These are phyloP conservation scores for Temnothorax unifasciatus DNA, from an alignment of 2,888 invertebrate genomes.

Conservation along the genomic window DNA sequence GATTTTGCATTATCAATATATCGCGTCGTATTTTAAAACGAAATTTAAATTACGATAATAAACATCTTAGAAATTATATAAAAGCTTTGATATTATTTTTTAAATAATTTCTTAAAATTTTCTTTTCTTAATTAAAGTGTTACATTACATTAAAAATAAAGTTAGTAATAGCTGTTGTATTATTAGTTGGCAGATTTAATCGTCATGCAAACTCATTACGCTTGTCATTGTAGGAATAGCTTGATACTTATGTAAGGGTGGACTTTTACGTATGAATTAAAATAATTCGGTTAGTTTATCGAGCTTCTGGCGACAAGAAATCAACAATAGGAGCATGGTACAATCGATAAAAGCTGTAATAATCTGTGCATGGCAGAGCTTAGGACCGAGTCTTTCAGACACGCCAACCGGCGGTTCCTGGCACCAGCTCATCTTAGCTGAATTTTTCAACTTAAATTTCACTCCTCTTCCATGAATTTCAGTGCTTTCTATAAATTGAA, in stretches of 20 bases:
- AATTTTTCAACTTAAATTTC: slow-evolving; percentile 20
- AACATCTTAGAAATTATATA: neutral
- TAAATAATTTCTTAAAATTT: neutral
- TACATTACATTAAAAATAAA: neutral
- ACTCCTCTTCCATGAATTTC: slow-evolving; percentile 18
- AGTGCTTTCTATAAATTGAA: neutral
- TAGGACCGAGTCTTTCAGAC: slow-evolving; percentile 71
- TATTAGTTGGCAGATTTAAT: neutral
- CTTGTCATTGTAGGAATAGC: neutral
- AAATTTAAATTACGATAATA: neutral
- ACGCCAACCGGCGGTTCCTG: slow-evolving; percentile 80
- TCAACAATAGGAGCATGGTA: slow-evolving; percentile 64
- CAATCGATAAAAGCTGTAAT: slow-evolving; percentile 72
- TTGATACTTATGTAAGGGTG: neutral
- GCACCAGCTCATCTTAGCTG: slow-evolving; percentile 71
- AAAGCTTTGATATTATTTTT: neutral
- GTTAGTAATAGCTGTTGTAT: neutral
- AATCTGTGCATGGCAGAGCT: slow-evolving; percentile 74
- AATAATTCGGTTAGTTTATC: slow-evolving; percentile 34
- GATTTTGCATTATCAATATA: neutral
- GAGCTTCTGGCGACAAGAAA: slow-evolving; percentile 36
- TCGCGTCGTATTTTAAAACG: neutral
- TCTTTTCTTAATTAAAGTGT: neutral
- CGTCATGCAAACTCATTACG: neutral
- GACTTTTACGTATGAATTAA: neutral